Evolutionary conservation across 2,888 invertebrate genomes (phyloP).

Genomic region (Clunio marinus): DNA sequence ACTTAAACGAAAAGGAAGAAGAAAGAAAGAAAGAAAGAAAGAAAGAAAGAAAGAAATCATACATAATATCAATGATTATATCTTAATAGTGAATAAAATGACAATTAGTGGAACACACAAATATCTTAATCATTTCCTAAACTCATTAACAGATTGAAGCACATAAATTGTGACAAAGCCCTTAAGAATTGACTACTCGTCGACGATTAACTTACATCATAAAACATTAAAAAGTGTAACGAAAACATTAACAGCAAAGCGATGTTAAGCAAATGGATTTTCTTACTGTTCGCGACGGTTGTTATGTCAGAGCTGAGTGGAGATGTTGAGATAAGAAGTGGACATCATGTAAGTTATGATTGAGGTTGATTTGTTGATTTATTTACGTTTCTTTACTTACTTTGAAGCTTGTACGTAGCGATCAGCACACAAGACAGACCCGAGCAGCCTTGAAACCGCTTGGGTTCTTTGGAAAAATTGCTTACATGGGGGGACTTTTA

Average conservation of each 20-base stretch:
- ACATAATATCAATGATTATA: too few relatives aligned
- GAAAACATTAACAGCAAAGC: not conserved
- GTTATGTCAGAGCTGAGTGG: constrained; percentile 35
- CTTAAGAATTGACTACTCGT: too few relatives aligned
- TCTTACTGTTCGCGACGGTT: constrained; percentile 13
- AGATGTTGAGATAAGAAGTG: constrained; percentile 10
- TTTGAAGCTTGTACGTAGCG: constrained; percentile 3
- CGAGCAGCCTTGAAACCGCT: constrained; percentile 13
- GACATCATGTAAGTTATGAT: constrained; percentile 1
- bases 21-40: too few relatives aligned
- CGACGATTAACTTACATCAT: not conserved
- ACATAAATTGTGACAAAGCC: too few relatives aligned
- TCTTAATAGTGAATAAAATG: too few relatives aligned
- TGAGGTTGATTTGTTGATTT: too few relatives aligned
- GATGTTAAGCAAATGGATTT: constrained; percentile 28
- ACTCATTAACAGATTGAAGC: too few relatives aligned
- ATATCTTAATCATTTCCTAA: too few relatives aligned
- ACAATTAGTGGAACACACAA: too few relatives aligned
- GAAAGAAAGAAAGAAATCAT: too few relatives aligned
- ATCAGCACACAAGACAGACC: constrained; percentile 7
- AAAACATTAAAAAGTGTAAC: not conserved
- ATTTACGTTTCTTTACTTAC: not conserved
- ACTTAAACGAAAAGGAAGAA: too few relatives aligned
- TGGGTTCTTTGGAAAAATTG: constrained; percentile 35
- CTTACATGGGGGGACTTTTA: constrained; percentile 25